These are phyloP conservation scores for Harpagoxenus sublaevis DNA, from an alignment of 2,888 invertebrate genomes.

Conservation along the genomic window DNA sequence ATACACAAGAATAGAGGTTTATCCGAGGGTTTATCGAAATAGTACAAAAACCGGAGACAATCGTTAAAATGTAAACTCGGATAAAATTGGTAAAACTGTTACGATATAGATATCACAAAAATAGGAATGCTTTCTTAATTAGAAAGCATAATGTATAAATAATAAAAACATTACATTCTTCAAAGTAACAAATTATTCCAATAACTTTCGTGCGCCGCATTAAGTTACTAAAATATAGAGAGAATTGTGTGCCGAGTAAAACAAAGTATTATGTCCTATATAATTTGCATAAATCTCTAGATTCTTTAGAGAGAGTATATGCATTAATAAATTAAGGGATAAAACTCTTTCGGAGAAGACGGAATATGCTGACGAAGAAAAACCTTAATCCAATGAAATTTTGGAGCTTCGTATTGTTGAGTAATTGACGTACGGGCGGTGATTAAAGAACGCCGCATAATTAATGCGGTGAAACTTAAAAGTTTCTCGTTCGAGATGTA, in stretches of 20 bases:
- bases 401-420: background rate
- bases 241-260: background rate
- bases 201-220: background rate
- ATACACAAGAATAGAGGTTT: background rate
- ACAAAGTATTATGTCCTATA: background rate
- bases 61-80: background rate
- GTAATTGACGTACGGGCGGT: background rate
- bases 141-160: background rate
- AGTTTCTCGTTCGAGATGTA: constrained; percentile 44
- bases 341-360: background rate
- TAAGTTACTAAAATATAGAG: background rate
- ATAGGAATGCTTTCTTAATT: background rate
- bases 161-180: background rate
- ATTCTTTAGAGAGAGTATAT: background rate
- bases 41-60: background rate
- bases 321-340: too few relatives aligned
- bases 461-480: constrained; percentile 41
- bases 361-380: background rate
- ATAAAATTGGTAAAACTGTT: background rate
- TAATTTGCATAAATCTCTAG: constrained; percentile 5
- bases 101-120: background rate
- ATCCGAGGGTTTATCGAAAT: too few relatives aligned
- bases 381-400: background rate
- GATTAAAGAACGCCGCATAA: constrained; percentile 33
- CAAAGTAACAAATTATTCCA: background rate